These are phyloP conservation scores for Prorops nasuta DNA, from an alignment of 1,140 invertebrate species.

Conservation along the genomic window DNA sequence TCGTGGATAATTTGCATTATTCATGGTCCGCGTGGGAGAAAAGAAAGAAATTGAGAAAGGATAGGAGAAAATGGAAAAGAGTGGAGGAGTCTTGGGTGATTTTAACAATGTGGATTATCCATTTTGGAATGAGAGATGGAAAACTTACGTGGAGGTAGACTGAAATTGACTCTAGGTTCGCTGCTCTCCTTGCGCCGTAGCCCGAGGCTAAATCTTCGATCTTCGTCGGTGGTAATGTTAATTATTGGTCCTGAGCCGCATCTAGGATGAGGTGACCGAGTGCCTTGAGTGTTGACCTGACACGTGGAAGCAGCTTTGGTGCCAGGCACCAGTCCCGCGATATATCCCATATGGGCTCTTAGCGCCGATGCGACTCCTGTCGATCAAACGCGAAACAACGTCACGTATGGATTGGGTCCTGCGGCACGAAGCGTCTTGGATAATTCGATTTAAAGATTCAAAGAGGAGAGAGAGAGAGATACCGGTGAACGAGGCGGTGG, in stretches of 20 bases:
- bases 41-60: too few relatives aligned
- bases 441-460: too few relatives aligned
- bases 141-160: constrained; percentile 58
- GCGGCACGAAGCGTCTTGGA: neutral
- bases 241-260: constrained; percentile 54
- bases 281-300: constrained; percentile 48
- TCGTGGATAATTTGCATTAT: too few relatives aligned
- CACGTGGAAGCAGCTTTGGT: constrained; percentile 55
- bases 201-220: constrained; percentile 45
- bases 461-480: too few relatives aligned
- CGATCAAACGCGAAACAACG: neutral
- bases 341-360: constrained; percentile 69
- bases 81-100: too few relatives aligned
- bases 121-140: too few relatives aligned
- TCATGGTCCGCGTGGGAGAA: too few relatives aligned
- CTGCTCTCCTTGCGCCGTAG: constrained; percentile 45
- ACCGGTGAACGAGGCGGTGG: constrained; percentile 64
- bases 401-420: too few relatives aligned
- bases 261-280: constrained; percentile 48
- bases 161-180: constrained; percentile 66
- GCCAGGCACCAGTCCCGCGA: constrained; percentile 67
- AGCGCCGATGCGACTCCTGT: constrained; percentile 67
- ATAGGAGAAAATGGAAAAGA: too few relatives aligned
- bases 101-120: too few relatives aligned
- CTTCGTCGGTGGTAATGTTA: constrained; percentile 52